A percentile compares a stretch with the other conserved stretches of the same genome.
phyloP scores from a whole-genome alignment of 2,888 invertebrate genomes.

The Lapara coniferarum region DNA sequence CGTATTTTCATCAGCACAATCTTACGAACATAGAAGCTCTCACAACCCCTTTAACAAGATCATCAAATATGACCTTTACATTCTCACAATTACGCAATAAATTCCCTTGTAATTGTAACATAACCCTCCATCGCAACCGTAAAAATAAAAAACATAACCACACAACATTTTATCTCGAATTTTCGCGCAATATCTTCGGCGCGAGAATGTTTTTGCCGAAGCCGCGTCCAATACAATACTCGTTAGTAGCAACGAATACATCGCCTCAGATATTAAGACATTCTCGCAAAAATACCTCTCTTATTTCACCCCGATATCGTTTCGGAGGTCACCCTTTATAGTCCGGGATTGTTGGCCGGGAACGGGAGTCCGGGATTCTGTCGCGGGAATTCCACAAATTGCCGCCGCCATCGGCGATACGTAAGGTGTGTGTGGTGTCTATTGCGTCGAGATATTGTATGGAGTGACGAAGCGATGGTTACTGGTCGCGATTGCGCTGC shows the following conservation, averaged over 20 bases:
- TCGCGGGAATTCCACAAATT: conserved; percentile 38
- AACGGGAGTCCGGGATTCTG: conserved; percentile 15
- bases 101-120: not conserved
- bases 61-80: not conserved
- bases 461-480: not conserved
- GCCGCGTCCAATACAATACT: conserved; percentile 17
- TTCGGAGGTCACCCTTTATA: conserved; percentile 38
- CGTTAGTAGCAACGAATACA: conserved; percentile 21
- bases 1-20: not conserved
- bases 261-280: conserved; percentile 40
- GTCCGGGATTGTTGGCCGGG: conserved; percentile 34
- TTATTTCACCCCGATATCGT: conserved; percentile 35
- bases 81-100: not conserved
- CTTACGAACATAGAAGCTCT: not conserved
- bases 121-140: conserved; percentile 30
- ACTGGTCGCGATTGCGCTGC: not conserved
- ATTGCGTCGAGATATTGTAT: conserved; percentile 4
- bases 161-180: conserved; percentile 29
- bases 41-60: not conserved
- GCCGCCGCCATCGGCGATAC: conserved; percentile 27
- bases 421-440: conserved; percentile 3
- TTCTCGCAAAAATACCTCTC: conserved; percentile 41
- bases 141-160: conserved; percentile 40
- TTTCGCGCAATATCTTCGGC: conserved; percentile 35
- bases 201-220: conserved; percentile 12